Percentiles rank a stretch among this genome's conserved stretches.
These are phyloP conservation scores for Amorpha juglandis DNA, from an alignment of 2,888 invertebrate genomes.

Conservation along the genomic window DNA sequence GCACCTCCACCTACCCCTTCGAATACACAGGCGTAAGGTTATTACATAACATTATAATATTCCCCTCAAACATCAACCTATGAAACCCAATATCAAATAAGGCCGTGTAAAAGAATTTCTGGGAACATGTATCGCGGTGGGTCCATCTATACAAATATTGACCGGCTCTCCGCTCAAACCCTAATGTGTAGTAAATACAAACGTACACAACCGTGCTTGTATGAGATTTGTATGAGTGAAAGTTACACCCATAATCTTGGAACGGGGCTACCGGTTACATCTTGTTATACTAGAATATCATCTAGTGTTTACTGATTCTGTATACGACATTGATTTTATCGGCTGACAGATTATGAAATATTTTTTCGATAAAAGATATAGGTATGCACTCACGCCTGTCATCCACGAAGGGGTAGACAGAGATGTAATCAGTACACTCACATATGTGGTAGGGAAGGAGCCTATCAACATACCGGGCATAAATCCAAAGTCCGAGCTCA, in stretches of 20 bases:
- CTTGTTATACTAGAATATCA: not conserved
- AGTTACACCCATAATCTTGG: conserved; percentile 26
- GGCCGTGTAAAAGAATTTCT: conserved; percentile 41
- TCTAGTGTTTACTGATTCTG: not conserved
- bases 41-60: not conserved
- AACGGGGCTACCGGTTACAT: conserved; percentile 4
- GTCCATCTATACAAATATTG: conserved; percentile 70
- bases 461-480: too few species aligned
- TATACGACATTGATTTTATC: too few species aligned
- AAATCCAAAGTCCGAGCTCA: too few species aligned
- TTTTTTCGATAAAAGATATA: too few species aligned
- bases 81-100: conserved; percentile 14
- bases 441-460: too few species aligned
- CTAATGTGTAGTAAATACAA: conserved; percentile 60
- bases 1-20: not conserved
- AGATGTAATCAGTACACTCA: too few species aligned
- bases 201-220: conserved; percentile 47
- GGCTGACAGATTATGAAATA: too few species aligned
- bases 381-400: too few species aligned
- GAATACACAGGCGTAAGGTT: not conserved
- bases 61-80: not conserved
- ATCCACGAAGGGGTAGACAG: too few species aligned
- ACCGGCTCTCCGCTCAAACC: conserved; percentile 42
- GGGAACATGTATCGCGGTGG: conserved; percentile 58
- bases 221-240: conserved; percentile 28